Percentiles rank a stretch among this genome's conserved stretches.
These are phyloP conservation scores for Tetramorium bicarinatum DNA, from an alignment of 2,888 invertebrate species.

Conservation along the genomic window DNA sequence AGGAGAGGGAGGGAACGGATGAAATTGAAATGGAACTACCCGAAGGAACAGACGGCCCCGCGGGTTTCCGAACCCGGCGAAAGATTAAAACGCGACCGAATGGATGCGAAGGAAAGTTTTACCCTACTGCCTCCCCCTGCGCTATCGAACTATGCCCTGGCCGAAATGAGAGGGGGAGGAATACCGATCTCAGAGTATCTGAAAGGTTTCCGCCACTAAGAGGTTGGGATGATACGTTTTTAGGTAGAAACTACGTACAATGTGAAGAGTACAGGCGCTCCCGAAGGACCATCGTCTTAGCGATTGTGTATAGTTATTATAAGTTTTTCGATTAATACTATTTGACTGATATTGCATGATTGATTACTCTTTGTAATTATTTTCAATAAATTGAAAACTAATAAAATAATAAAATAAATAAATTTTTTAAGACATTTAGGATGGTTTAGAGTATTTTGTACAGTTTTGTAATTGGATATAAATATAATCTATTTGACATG, in stretches of 20 bases:
- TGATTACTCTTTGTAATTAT: neutral
- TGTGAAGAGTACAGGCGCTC: neutral
- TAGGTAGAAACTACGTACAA: conserved; percentile 33
- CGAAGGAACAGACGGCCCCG: conserved; percentile 79
- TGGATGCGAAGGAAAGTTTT: conserved; percentile 79
- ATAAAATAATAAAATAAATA: neutral
- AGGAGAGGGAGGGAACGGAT: conserved; percentile 64
- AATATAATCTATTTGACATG: neutral
- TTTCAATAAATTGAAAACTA: neutral
- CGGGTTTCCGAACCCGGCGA: conserved; percentile 81
- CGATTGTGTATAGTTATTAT: neutral
- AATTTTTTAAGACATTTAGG: neutral
- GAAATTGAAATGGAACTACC: conserved; percentile 84
- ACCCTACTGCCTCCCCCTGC: conserved; percentile 24
- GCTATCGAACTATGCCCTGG: conserved; percentile 70
- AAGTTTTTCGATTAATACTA: neutral
- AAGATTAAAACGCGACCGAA: conserved; percentile 83
- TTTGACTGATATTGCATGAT: neutral
- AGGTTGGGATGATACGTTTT: conserved; percentile 51
- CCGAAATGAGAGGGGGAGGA: conserved; percentile 56
- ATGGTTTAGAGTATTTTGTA: neutral
- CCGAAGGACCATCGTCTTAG: neutral
- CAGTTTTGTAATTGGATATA: neutral
- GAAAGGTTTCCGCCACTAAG: conserved; percentile 22
- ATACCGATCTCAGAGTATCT: conserved; percentile 65